Conservation (phyloP, 1,140 invertebrate species). For the Apolygus lucorum region DNA sequence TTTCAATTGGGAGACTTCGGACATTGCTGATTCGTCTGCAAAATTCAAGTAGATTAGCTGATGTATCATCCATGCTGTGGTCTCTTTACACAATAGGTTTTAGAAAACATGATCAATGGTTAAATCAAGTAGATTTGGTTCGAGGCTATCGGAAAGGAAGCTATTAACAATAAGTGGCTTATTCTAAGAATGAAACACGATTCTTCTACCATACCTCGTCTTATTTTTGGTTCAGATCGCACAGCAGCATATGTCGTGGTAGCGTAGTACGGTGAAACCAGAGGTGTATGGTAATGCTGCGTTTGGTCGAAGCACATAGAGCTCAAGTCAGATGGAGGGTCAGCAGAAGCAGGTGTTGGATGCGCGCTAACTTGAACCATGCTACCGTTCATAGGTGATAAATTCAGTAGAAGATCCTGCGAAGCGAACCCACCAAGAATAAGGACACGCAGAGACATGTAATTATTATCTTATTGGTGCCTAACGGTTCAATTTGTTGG, state of each 20-base stretch:
- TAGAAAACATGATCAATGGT: no score
- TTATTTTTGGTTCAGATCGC: constrained; percentile 15
- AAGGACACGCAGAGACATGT: no score
- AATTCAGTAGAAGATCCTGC: constrained; percentile 51
- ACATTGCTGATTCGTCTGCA: background rate
- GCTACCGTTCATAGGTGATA: constrained; percentile 43
- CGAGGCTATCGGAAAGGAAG: no score
- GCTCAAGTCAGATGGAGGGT: constrained; percentile 25
- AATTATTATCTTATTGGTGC: no score
- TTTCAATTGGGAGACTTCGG: background rate
- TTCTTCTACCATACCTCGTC: background rate
- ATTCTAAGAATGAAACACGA: no score
- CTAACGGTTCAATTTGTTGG: no score
- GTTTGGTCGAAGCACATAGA: constrained; percentile 28
- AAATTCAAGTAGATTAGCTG: background rate
- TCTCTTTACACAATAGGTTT: background rate
- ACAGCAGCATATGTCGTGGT: constrained; percentile 21
- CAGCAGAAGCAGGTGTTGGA: constrained; percentile 32
- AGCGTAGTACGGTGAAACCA: constrained; percentile 23
- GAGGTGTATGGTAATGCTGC: constrained; percentile 28
- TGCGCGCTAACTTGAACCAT: constrained; percentile 31
- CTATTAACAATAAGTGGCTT: no score
- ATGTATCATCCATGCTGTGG: background rate
- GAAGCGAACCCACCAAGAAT: no score
- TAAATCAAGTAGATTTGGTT: no score